Evolutionary conservation across 2,888 invertebrate genomes (phyloP).

Genomic region (Andrena praecox): DNA sequence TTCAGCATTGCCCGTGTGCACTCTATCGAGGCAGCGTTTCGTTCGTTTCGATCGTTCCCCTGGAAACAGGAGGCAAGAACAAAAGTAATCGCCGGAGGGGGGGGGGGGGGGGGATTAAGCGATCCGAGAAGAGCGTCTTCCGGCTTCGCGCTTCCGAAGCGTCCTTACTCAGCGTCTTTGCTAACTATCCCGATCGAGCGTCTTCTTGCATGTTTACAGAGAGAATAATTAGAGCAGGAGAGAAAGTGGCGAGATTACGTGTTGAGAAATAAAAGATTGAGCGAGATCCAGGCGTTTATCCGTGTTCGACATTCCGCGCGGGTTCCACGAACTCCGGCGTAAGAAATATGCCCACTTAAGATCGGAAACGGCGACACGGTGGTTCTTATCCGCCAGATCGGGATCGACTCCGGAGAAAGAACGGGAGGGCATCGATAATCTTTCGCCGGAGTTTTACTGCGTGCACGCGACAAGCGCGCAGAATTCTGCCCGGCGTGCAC

Average conservation of each 20-base stretch:
- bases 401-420: background rate
- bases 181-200: background rate
- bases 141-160: conserved; percentile 7
- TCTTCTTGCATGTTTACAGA: conserved; percentile 21
- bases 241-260: conserved; percentile 33
- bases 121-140: background rate
- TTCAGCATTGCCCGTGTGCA: conserved; percentile 13
- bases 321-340: no score
- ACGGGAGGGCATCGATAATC: background rate
- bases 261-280: background rate
- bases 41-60: conserved; percentile 14
- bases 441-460: background rate
- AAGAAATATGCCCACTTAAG: background rate
- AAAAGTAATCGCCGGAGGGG: background rate
- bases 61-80: background rate
- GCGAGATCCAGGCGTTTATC: no score
- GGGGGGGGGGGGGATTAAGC: background rate
- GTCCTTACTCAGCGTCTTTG: background rate
- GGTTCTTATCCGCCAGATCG: background rate
- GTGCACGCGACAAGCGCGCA: background rate
- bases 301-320: no score
- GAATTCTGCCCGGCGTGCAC: background rate
- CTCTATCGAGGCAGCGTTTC: conserved; percentile 19
- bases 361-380: background rate
- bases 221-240: conserved; percentile 46